phyloP scores from a whole-genome alignment of 2,797 vertebrate genomes.

The Sternotherus odoratus region DNA sequence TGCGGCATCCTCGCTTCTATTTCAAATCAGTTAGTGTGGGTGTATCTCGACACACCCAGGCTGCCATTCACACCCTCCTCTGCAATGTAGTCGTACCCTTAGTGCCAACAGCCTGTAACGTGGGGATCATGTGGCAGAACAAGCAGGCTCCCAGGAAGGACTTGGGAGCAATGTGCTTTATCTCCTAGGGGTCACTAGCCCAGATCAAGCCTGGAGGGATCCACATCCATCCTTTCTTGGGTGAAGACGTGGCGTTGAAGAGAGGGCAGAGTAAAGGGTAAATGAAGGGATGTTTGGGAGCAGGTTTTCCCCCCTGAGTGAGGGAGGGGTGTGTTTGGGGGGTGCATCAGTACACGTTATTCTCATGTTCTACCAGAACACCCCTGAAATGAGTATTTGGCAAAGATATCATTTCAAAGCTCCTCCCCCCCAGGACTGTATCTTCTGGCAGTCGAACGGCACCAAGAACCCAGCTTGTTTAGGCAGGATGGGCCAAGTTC shows the following conservation, averaged over 20 bases:
- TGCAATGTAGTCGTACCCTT: neutral
- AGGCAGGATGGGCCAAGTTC: accelerated
- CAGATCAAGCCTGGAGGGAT: neutral
- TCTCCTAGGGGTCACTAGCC: neutral
- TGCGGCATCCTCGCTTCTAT: neutral
- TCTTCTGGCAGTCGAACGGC: neutral
- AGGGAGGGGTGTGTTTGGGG: neutral
- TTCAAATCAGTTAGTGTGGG: neutral
- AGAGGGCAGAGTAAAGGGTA: neutral
- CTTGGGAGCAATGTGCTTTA: neutral
- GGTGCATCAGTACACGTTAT: neutral
- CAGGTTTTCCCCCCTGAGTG: neutral
- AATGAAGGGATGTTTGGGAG: neutral
- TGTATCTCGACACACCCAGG: no score
- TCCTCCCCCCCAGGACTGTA: neutral
- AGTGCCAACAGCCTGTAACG: neutral
- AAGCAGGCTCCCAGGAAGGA: neutral
- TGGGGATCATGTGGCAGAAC: neutral
- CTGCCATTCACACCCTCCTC: no score
- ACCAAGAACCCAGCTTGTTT: neutral
- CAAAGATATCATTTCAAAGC: neutral
- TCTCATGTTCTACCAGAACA: neutral
- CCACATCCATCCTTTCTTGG: neutral
- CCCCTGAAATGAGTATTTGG: neutral
- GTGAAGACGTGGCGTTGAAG: neutral